phyloP scores from a whole-genome alignment of 37 sponge, comb jelly and placozoan species.

The Lycopodina hypogea region DNA sequence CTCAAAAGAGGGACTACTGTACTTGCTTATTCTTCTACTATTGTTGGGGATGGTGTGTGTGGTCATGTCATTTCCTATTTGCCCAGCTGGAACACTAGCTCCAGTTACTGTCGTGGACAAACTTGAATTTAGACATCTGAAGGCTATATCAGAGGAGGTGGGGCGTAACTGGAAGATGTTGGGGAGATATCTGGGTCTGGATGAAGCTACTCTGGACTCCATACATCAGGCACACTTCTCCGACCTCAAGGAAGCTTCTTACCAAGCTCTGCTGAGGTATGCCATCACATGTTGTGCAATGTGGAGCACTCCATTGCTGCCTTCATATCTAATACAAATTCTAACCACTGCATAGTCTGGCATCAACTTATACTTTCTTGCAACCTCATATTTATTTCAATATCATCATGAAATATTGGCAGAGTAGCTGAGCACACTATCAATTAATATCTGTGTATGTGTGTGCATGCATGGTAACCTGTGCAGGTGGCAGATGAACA shows the following conservation, averaged over 20 bases:
- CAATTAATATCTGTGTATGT: background rate
- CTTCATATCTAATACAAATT: too few species aligned
- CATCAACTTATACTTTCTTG: too few species aligned
- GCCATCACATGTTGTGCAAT: background rate
- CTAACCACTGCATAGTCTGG: too few species aligned
- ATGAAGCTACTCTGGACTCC: constrained; percentile 48
- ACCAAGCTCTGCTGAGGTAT: constrained; percentile 49
- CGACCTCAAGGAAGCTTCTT: constrained; percentile 66
- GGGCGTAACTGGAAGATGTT: constrained; percentile 72
- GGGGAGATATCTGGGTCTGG: constrained; percentile 43
- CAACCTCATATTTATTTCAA: background rate
- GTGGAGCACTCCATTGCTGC: background rate
- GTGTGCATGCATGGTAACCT: too few species aligned
- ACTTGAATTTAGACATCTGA: constrained; percentile 18
- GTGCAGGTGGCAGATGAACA: constrained; percentile 53
- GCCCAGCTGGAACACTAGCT: background rate
- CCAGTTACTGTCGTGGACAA: background rate
- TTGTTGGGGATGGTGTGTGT: too few species aligned
- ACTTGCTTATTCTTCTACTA: too few species aligned
- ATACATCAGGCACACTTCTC: constrained; percentile 28
- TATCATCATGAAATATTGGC: background rate
- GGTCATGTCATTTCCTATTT: background rate
- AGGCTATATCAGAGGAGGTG: constrained; percentile 16
- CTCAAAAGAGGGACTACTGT: too few species aligned
- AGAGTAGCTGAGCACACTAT: background rate